Evolutionary conservation across 2,888 invertebrate genomes (phyloP).

Genomic region (Hydrotaea cyrtoneurina): DNA sequence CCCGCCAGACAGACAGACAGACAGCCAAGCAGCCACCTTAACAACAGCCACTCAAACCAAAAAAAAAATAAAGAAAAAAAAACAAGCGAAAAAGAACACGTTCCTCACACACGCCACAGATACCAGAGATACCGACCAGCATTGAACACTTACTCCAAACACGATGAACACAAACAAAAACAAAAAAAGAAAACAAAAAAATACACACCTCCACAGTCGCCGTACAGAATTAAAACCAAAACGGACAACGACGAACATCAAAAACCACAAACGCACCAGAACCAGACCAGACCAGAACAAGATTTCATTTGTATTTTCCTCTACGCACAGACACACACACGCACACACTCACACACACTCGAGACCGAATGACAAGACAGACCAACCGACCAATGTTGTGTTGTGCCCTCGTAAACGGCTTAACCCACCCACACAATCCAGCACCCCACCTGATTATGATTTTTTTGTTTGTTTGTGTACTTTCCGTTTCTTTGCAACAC

Average conservation of each 20-base stretch:
- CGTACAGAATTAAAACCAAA: background rate
- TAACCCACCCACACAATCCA: constrained; percentile 29
- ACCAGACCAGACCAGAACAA: background rate
- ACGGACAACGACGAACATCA: background rate
- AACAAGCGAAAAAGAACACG: constrained; percentile 57
- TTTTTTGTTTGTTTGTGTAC: constrained; percentile 40
- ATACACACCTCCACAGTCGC: constrained; percentile 60
- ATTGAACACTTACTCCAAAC: constrained; percentile 54
- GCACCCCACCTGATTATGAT: too few relatives aligned
- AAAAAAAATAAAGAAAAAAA: too few relatives aligned
- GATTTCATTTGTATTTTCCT: background rate
- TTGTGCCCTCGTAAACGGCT: constrained; percentile 14
- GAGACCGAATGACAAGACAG: constrained; percentile 8
- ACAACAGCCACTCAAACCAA: background rate
- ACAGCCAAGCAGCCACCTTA: background rate
- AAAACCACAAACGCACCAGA: constrained; percentile 15
- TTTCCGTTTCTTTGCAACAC: constrained; percentile 37
- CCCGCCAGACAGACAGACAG: background rate
- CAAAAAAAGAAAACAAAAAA: constrained; percentile 7
- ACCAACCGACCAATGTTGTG: background rate
- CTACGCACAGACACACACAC: too few relatives aligned
- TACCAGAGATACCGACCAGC: constrained; percentile 34
- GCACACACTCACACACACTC: background rate
- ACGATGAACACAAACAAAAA: background rate
- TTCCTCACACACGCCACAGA: constrained; percentile 63